Evolutionary conservation across 2,888 invertebrate species (phyloP), one percentile per base, ranked within the genome.

Genomic region (Spilosoma lubricipeda): DNA sequence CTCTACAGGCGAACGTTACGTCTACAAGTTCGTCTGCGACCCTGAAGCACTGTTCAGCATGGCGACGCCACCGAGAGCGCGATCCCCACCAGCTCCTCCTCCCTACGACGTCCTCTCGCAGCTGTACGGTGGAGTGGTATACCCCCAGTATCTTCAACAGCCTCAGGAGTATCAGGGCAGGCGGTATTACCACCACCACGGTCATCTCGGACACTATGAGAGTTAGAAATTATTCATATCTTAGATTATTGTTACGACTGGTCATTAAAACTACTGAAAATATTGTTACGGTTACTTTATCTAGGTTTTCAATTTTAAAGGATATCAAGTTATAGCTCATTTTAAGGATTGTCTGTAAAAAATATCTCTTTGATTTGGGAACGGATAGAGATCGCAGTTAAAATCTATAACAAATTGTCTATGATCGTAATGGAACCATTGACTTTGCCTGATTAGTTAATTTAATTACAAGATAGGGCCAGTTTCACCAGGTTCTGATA

Each of bases 21-120:
- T 99, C 20, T 99, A 99, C 96, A 98, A 99, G 90, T 99, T 99
- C 91, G 99, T 99, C 1, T 99, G 99, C 93, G 99, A 99, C 92
- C 99, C 99, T 0, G 98, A 98, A 81, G 98, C 98, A 0, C 93
- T 98, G 5, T 98, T 98, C 95, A 98, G 97, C 87, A 98, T 98
- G 98, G 97, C 98, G 15, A 97, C 92, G 0, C 82, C 90, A 0
- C 80, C 88, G 0, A 83, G 86, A 68, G 80, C 90, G 67, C 84
- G 86, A 73, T 76, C 87, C 1, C 85, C 85, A 1, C 75, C 83
- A 70, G 71, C 85, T 72, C 79, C 83, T 70, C 73, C 87, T 30
- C 88, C 90, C 39, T 92, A 91, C 83, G 93, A 93, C 86, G 93
- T 93, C 73, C 90, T 92, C 36, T 82, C 91, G 1, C 91, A 92